Evolutionary conservation across 2,113 vertebrate genomes (phyloP).

Genomic region (Sinocyclocheilus anshuiensis): DNA sequence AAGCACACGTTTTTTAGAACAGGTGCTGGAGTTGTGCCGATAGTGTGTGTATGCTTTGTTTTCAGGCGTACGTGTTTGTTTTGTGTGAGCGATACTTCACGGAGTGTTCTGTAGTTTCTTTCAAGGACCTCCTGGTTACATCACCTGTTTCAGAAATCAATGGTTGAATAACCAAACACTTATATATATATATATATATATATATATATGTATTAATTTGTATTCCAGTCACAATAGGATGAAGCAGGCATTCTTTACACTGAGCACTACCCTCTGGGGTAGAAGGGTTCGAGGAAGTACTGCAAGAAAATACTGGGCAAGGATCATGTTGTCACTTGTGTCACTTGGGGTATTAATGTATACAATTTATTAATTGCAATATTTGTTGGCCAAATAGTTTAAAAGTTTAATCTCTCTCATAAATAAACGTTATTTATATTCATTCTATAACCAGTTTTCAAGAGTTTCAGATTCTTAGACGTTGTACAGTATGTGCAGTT

Average conservation of each 20-base stretch:
- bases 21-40: conserved; percentile 7
- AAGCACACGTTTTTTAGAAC: not conserved
- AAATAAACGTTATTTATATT: too few species aligned
- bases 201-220: conserved; percentile 14
- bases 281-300: not conserved
- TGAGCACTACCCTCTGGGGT: not conserved
- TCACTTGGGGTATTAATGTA: too few species aligned
- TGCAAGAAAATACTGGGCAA: not conserved
- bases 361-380: not conserved
- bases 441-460: not conserved
- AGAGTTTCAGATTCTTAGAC: not conserved
- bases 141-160: conserved; percentile 31
- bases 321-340: not conserved
- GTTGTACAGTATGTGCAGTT: conserved; percentile 2
- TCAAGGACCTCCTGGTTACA: conserved; percentile 25
- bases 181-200: not conserved
- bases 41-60: not conserved
- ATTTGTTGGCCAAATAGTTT: not conserved
- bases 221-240: conserved; percentile 22
- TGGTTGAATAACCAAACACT: conserved; percentile 3
- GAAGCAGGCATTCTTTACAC: conserved; percentile 16
- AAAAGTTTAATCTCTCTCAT: too few species aligned
- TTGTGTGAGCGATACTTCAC: conserved; percentile 7
- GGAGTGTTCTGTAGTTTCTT: not conserved
- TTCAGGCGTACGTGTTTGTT: not conserved